Evolutionary conservation across 2,888 invertebrate species (phyloP), one percentile per base, ranked within the genome.

Genomic region (Himalopsyche japonica): DNA sequence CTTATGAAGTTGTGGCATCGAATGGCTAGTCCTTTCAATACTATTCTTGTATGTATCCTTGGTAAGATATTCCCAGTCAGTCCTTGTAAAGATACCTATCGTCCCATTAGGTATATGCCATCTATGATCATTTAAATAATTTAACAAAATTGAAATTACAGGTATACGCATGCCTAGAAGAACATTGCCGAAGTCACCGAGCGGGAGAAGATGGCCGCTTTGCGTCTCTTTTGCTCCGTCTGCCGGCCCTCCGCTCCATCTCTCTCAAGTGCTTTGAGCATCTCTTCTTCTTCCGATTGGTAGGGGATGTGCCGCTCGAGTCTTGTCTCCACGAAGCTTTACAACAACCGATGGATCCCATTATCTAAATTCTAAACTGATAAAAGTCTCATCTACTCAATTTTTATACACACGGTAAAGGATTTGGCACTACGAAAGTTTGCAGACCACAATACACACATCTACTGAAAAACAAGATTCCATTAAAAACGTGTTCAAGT

Each of bases 241-340:
- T 98, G 89, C 98, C 98, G 7, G 97, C 98, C 32, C 93, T 98
- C 78, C 94, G 98, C 85, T 97, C 97, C 87, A 98, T 98, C 89
- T 97, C 97, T 84, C 94, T 99, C 80, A 98, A 98, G 92, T 98
- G 98, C 92, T 93, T 97, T 89, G 98, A 99, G 91, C 97, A 98
- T 91, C 93, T 98, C 87, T 98, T 98, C 93, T 98, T 97, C 94
- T 98, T 97, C 93, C 96, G 97, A 89, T 94, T 98, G 86, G 96
- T 98, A 88, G 97, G 97, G 49, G 97, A 98, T 88, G 94, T 95
- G 85, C 95, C 95, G 87, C 95, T 99, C 89, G 96, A 97, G 89
- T 95, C 95, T 80, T 97, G 97, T 91, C 94, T 98, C 85, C 94
- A 94, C 88, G 96, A 97, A 88, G 95, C 97, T 92, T 92, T 98